Conservation (phyloP, 2,888 invertebrate genomes). For the Oligia fasciuncula region DNA sequence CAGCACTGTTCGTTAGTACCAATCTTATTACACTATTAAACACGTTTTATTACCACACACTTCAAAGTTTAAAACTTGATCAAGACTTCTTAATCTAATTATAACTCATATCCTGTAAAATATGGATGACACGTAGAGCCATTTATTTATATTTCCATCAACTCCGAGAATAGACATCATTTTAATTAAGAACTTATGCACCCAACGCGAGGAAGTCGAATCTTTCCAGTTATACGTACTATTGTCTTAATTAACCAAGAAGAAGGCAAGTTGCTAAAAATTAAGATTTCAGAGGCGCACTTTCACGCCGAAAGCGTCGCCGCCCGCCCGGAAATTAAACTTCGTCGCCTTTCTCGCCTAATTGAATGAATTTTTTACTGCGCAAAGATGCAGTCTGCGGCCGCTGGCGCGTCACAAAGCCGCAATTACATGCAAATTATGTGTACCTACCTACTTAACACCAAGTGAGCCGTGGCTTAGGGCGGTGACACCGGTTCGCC, state of each 20-base stretch:
- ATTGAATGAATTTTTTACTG: conserved; percentile 89
- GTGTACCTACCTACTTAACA: conserved; percentile 84
- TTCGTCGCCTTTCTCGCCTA: conserved; percentile 84
- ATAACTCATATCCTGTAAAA: conserved; percentile 26
- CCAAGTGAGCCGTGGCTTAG: conserved; percentile 75
- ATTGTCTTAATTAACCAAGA: conserved; percentile 66
- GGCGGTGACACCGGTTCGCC: conserved; percentile 65
- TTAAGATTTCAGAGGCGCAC: conserved; percentile 82
- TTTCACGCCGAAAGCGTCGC: conserved; percentile 79
- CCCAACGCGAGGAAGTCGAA: conserved; percentile 36
- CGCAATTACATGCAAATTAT: conserved; percentile 89
- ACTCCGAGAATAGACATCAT: conserved; percentile 41
- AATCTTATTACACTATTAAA: neutral
- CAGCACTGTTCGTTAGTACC: neutral
- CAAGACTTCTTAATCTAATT: conserved; percentile 18
- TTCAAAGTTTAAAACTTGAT: conserved; percentile 1
- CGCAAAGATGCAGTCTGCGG: conserved; percentile 86
- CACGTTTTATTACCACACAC: neutral
- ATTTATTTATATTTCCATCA: conserved; percentile 36
- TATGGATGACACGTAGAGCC: neutral
- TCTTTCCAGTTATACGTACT: conserved; percentile 47
- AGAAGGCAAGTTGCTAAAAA: conserved; percentile 77
- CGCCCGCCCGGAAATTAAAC: conserved; percentile 84
- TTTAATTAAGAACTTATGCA: conserved; percentile 52
- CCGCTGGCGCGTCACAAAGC: conserved; percentile 81